Percentiles rank a stretch among this genome's conserved stretches.
phyloP scores from a whole-genome alignment of 2,797 vertebrate genomes.

The Acrossocheilus fasciatus region DNA sequence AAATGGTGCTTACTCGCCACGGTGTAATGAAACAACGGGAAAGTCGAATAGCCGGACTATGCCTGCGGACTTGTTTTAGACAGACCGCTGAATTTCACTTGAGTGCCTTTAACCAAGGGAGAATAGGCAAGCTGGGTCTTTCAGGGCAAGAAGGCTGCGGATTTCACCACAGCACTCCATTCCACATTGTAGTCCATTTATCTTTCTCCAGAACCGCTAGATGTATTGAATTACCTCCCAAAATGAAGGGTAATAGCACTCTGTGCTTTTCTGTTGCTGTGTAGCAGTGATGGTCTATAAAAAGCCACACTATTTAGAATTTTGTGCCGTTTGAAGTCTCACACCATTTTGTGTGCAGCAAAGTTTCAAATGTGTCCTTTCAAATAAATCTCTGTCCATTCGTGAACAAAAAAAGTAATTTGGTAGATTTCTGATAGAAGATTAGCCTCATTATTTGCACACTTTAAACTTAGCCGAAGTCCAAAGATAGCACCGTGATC shows the following conservation, averaged over 20 bases:
- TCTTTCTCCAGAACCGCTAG: slow-evolving; percentile 27
- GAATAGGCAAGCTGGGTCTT: slow-evolving; percentile 24
- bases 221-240: slow-evolving; percentile 44
- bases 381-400: neutral
- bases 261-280: slow-evolving; percentile 20
- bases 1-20: neutral
- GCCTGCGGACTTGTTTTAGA: slow-evolving; percentile 38
- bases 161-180: slow-evolving; percentile 17
- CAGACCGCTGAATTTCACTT: slow-evolving; percentile 9
- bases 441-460: slow-evolving; percentile 32
- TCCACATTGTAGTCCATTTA: slow-evolving; percentile 37
- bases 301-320: slow-evolving; percentile 1
- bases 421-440: neutral
- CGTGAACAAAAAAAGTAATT: neutral
- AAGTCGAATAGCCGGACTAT: neutral
- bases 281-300: slow-evolving; percentile 19
- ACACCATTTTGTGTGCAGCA: neutral
- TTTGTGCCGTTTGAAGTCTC: neutral
- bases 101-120: slow-evolving; percentile 32
- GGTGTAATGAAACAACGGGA: slow-evolving; percentile 24
- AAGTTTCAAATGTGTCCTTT: slow-evolving; percentile 26
- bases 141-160: slow-evolving; percentile 8
- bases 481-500: slow-evolving; percentile 42
- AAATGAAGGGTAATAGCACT: slow-evolving; percentile 38
- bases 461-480: slow-evolving; percentile 39